Base-by-base conservation (phyloP, 2,113 vertebrate species). In the Rhinolophus ferrumequinum region DNA sequence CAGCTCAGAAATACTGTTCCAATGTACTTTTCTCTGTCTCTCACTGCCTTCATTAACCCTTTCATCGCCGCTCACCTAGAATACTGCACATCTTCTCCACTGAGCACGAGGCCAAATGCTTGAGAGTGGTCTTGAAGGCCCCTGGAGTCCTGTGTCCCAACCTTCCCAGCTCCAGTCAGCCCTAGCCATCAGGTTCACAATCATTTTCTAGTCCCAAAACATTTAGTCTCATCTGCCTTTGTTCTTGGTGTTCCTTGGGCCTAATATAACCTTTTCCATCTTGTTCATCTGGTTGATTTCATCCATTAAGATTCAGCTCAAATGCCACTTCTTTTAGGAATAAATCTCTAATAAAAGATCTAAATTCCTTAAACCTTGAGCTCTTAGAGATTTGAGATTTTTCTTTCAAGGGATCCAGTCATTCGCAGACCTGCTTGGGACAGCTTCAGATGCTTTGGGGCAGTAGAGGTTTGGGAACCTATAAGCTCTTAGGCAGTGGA, bases 291-390 rank as follows among this genome's bases (percentile, higher is more conserved):
- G 12, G 33, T 28, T 72, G 56, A 66, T 79, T 7, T 69, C 24
- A 77, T 60, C 72, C 22, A 66, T 92, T 89, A 94, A 72, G 60
- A 82, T 77, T 92, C 69, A 67, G 33, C 24, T 54, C 33, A 62
- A 28, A 21, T 38, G 5, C 8, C 28, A 76, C 41, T n/a, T 93
- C 14, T 33, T 81, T 88, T 58, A 50, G 58, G 38, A 76, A 87
- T 58, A 82, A 83, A 81, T 60, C 19, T 62, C 81, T 85, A 30
- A 64, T 41, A 30, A 54, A 86, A 76, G 7, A 80, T 28, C 64
- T 70, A 69, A 76, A 82, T 91, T 85, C 70, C 87, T 88, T 88
- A 91, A 95, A 56, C 16, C 26, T 14, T 76, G 35, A 96, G 8
- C 33, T 92, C 85, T 64, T 83, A 80, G 52, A 85, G 26, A 85